Conservation (phyloP, 2,888 invertebrate species). For the Eristalis arbustorum region DNA sequence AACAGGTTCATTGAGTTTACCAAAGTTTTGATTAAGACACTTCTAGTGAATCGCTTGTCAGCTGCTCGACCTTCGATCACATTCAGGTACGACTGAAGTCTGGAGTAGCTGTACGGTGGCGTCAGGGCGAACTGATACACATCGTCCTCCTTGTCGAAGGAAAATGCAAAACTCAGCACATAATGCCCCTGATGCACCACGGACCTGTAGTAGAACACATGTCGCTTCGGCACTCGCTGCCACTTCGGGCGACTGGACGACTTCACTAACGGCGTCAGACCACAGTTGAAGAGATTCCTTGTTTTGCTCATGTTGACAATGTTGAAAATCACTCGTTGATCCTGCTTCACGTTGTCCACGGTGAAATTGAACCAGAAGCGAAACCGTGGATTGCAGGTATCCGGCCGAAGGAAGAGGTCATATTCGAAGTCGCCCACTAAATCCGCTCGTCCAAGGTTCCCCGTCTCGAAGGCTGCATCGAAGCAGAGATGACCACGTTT, state of each 20-base stretch:
- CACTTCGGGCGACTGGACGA: conserved; percentile 95
- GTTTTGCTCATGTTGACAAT: conserved; percentile 97
- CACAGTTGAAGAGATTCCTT: conserved; percentile 91
- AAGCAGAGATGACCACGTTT: conserved; percentile 98
- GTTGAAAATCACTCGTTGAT: conserved; percentile 98
- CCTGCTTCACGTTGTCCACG: conserved; percentile 95
- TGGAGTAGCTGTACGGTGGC: conserved; percentile 97
- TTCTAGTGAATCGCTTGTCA: conserved; percentile 84
- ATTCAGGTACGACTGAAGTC: conserved; percentile 91
- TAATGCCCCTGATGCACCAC: conserved; percentile 93
- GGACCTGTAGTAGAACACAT: conserved; percentile 96
- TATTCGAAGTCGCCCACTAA: conserved; percentile 96
- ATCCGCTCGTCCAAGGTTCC: conserved; percentile 97
- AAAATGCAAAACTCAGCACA: conserved; percentile 95
- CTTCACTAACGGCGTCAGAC: conserved; percentile 96
- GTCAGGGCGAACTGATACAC: conserved; percentile 96
- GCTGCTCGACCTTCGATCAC: conserved; percentile 84
- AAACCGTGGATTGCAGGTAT: conserved; percentile 95
- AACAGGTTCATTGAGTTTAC: conserved; percentile 79
- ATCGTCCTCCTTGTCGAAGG: conserved; percentile 96
- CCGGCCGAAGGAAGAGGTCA: conserved; percentile 96
- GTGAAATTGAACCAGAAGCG: conserved; percentile 99
- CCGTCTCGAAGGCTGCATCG: conserved; percentile 98
- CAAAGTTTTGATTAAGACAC: conserved; percentile 85
- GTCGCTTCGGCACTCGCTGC: conserved; percentile 89